Percentiles rank a stretch among this genome's conserved stretches.
These are phyloP conservation scores for Chaenodraco wilsoni DNA, from an alignment of 2,797 vertebrate genomes.

Conservation along the genomic window DNA sequence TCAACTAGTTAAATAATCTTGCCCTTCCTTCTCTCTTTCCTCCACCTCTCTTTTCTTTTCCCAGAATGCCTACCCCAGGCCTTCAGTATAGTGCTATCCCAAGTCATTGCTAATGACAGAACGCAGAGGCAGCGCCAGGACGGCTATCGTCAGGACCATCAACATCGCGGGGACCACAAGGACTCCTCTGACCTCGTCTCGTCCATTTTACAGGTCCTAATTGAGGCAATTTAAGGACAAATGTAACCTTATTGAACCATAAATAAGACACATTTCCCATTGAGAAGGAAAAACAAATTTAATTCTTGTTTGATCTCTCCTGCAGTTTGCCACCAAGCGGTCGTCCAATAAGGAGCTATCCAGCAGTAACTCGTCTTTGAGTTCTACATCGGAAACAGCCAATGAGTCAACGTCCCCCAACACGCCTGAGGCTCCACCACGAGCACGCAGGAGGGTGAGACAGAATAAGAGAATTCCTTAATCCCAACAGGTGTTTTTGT, in stretches of 20 bases:
- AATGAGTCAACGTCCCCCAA: conserved; percentile 93
- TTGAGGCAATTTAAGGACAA: neutral
- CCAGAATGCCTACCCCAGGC: conserved; percentile 92
- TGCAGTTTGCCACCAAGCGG: conserved; percentile 90
- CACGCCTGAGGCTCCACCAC: conserved; percentile 90
- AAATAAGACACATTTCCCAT: neutral
- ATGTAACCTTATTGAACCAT: neutral
- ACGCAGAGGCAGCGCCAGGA: conserved; percentile 93
- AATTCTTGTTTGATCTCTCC: neutral
- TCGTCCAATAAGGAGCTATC: conserved; percentile 92
- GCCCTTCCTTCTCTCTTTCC: neutral
- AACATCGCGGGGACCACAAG: conserved; percentile 90
- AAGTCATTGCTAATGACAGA: conserved; percentile 94
- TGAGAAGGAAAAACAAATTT: neutral
- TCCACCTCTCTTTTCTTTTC: neutral
- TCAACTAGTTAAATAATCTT: neutral
- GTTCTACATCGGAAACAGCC: conserved; percentile 94
- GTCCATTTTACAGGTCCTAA: conserved; percentile 85
- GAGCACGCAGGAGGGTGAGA: conserved; percentile 90
- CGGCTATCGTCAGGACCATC: conserved; percentile 73
- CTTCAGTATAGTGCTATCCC: conserved; percentile 92
- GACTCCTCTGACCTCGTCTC: conserved; percentile 91
- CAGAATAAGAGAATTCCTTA: neutral
- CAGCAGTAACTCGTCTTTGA: conserved; percentile 97
- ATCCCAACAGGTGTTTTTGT: neutral